Conservation (phyloP, 2,113 vertebrate genomes). For the Nipponia nippon region DNA sequence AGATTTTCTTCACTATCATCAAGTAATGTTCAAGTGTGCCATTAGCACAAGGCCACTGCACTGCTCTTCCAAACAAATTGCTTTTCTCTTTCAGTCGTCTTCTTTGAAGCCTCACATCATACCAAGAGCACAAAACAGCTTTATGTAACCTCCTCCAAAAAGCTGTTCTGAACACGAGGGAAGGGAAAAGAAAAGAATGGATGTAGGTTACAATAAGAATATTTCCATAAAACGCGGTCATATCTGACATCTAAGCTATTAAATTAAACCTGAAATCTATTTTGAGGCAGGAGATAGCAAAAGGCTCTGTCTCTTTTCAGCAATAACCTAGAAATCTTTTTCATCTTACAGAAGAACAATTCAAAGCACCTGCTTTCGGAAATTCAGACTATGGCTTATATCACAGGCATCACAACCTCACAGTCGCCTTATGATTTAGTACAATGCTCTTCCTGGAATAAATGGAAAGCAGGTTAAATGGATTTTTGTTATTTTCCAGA, state of each 20-base stretch:
- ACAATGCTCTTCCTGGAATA: not conserved
- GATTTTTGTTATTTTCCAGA: slow-evolving; percentile 15
- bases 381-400: not conserved
- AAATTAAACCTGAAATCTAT: slow-evolving; percentile 55
- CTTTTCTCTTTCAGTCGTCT: slow-evolving; percentile 44
- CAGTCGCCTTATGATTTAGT: not conserved
- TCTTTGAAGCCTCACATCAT: slow-evolving; percentile 47
- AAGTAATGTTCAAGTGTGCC: slow-evolving; percentile 24
- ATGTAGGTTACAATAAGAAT: not conserved
- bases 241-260: slow-evolving; percentile 52
- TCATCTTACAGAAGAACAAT: slow-evolving; percentile 39
- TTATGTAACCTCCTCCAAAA: slow-evolving; percentile 58
- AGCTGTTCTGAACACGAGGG: slow-evolving; percentile 22
- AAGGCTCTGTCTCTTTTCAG: slow-evolving; percentile 44
- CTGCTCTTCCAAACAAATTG: not conserved
- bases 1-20: slow-evolving; percentile 1
- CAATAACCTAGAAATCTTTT: slow-evolving; percentile 33
- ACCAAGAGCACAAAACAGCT: slow-evolving; percentile 56
- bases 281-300: slow-evolving; percentile 50
- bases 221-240: slow-evolving; percentile 44
- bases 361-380: slow-evolving; percentile 12
- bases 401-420: not conserved
- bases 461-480: not conserved
- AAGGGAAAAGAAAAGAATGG: not conserved
- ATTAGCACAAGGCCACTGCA: slow-evolving; percentile 12